Conservation (phyloP, 2,888 invertebrate species). For the Stenchaetothrips biformis region DNA sequence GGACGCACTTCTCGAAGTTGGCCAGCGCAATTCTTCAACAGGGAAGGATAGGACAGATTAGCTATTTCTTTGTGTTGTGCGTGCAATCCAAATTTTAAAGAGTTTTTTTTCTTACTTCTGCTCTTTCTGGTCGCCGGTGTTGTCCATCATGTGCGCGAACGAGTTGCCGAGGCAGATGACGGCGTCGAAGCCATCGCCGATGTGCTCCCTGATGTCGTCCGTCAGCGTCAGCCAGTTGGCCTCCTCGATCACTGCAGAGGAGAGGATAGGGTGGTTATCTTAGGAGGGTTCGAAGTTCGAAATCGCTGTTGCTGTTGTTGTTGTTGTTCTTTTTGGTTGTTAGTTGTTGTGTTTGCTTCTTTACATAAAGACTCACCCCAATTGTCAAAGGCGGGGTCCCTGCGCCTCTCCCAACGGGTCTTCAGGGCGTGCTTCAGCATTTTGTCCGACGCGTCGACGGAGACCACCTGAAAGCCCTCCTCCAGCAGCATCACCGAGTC, state of each 20-base stretch:
- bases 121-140: conserved; percentile 69
- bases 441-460: conserved; percentile 86
- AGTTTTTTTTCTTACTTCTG: conserved; percentile 53
- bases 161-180: conserved; percentile 88
- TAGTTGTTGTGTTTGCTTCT: background rate
- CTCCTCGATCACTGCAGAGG: conserved; percentile 73
- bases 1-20: conserved; percentile 77
- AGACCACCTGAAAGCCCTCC: conserved; percentile 80
- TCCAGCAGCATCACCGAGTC: conserved; percentile 85
- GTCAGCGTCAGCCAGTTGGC: conserved; percentile 83
- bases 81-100: background rate
- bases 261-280: background rate
- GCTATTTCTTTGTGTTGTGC: too few species aligned
- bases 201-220: conserved; percentile 60
- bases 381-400: conserved; percentile 70
- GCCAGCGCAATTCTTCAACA: conserved; percentile 52
- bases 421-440: conserved; percentile 87
- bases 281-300: background rate
- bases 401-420: conserved; percentile 76
- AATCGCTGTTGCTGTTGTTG: background rate
- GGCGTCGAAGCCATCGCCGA: conserved; percentile 72
- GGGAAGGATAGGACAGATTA: background rate
- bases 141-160: conserved; percentile 82
- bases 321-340: background rate
- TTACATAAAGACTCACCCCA: conserved; percentile 63